These are phyloP conservation scores for Oryctolagus cuniculus DNA, from an alignment of 2,113 vertebrate genomes.

Conservation along the genomic window DNA sequence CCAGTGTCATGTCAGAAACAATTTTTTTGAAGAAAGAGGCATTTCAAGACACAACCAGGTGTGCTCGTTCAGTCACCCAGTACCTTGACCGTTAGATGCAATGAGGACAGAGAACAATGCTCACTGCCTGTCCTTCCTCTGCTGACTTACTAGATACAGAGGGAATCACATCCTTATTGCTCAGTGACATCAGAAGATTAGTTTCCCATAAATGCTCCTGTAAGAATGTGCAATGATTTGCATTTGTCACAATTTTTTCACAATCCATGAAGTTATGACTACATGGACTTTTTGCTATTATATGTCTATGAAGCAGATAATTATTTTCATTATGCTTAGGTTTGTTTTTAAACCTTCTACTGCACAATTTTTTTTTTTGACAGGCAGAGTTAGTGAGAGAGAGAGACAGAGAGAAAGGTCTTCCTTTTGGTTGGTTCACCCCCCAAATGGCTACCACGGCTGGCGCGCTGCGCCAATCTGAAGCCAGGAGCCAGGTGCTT, in stretches of 20 bases:
- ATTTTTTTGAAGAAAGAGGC: slow-evolving; percentile 74
- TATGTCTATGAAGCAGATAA: not conserved
- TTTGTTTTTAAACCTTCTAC: slow-evolving; percentile 25
- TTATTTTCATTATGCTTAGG: slow-evolving; percentile 50
- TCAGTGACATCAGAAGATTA: not conserved
- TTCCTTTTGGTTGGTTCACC: too few species aligned
- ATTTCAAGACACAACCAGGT: slow-evolving; percentile 52
- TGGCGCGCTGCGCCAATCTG: too few species aligned
- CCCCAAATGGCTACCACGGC: too few species aligned
- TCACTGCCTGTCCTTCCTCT: slow-evolving; percentile 15
- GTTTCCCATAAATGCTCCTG: too few species aligned
- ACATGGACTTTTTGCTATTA: slow-evolving; percentile 17
- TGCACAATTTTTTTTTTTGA: too few species aligned
- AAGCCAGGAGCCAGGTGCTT: too few species aligned
- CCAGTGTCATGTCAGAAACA: slow-evolving; percentile 63
- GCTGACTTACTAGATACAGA: slow-evolving; percentile 37
- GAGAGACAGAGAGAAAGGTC: too few species aligned
- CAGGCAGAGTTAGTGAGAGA: too few species aligned
- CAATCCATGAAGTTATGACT: not conserved
- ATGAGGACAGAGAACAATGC: slow-evolving; percentile 34
- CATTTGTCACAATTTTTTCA: slow-evolving; percentile 18
- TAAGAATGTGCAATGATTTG: slow-evolving; percentile 23
- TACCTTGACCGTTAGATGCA: slow-evolving; percentile 12
- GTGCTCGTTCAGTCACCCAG: slow-evolving; percentile 17
- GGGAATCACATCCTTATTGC: not conserved